A percentile compares a stretch with the other conserved stretches of the same genome.
phyloP scores from a whole-genome alignment of 2,797 vertebrate species.

The Characodon lateralis region DNA sequence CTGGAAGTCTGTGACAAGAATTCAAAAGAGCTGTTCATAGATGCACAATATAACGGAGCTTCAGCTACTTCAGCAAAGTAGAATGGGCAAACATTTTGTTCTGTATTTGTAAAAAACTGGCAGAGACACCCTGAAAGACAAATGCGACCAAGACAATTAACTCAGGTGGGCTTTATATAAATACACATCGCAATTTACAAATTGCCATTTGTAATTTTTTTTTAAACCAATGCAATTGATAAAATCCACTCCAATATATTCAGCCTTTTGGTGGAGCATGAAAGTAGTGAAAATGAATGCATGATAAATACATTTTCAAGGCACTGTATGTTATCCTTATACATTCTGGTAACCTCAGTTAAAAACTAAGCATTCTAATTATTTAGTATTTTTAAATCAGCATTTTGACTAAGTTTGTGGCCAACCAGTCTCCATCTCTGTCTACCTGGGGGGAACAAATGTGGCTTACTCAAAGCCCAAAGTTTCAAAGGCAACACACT shows the following conservation, averaged over 20 bases:
- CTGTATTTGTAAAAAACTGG: neutral
- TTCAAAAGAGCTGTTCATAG: neutral
- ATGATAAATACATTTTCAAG: too few relatives aligned
- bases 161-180: neutral
- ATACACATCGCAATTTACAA: neutral
- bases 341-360: neutral
- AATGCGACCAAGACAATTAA: too few relatives aligned
- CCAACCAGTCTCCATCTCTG: constrained; percentile 5
- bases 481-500: constrained; percentile 33
- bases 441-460: constrained; percentile 14
- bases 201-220: neutral
- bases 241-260: too few relatives aligned
- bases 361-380: constrained; percentile 2
- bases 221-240: too few relatives aligned
- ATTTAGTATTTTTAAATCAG: neutral
- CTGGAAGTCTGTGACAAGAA: neutral
- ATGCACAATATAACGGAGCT: neutral
- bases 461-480: neutral
- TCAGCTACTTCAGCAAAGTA: neutral
- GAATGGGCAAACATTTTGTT: neutral
- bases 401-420: neutral
- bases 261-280: too few relatives aligned
- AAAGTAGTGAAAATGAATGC: too few relatives aligned
- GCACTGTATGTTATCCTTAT: neutral
- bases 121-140: too few relatives aligned